phyloP scores from a whole-genome alignment of 1,140 invertebrate genomes.

The Melipona quadrifasciata region DNA sequence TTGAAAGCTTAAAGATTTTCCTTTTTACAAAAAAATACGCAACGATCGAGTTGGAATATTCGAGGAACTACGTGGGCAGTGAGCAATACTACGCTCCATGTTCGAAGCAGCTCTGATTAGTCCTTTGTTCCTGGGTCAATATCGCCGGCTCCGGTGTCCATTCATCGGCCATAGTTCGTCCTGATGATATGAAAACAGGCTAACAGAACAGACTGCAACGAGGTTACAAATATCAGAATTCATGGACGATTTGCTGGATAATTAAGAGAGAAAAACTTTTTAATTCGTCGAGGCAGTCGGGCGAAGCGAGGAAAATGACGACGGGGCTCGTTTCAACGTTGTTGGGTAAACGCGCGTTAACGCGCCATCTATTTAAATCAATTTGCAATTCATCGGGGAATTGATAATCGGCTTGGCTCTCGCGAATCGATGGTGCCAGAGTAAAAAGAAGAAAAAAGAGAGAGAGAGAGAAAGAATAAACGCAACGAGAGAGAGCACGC shows the following conservation, averaged over 20 bases:
- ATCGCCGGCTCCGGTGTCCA: neutral
- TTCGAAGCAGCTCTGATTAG: conserved; percentile 60
- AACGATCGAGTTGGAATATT: neutral
- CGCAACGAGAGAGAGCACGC: neutral
- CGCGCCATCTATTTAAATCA: neutral
- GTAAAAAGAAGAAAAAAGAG: too few species aligned
- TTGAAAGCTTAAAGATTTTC: neutral
- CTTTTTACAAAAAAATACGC: too few species aligned
- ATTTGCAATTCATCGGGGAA: conserved; percentile 27
- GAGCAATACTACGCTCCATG: conserved; percentile 44
- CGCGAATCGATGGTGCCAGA: neutral
- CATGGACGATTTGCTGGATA: neutral
- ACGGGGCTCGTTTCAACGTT: neutral
- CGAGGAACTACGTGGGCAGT: neutral
- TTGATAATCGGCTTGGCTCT: neutral
- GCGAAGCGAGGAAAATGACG: neutral
- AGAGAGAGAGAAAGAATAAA: neutral
- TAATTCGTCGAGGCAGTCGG: neutral
- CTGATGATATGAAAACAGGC: conserved; percentile 32
- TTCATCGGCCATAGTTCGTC: conserved; percentile 25
- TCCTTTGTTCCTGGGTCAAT: conserved; percentile 57
- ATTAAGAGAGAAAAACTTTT: neutral
- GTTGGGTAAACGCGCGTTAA: neutral
- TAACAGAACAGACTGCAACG: neutral
- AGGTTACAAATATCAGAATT: neutral